phyloP scores from a whole-genome alignment of 2,888 invertebrate genomes.

The Alloscopus bannaensis region DNA sequence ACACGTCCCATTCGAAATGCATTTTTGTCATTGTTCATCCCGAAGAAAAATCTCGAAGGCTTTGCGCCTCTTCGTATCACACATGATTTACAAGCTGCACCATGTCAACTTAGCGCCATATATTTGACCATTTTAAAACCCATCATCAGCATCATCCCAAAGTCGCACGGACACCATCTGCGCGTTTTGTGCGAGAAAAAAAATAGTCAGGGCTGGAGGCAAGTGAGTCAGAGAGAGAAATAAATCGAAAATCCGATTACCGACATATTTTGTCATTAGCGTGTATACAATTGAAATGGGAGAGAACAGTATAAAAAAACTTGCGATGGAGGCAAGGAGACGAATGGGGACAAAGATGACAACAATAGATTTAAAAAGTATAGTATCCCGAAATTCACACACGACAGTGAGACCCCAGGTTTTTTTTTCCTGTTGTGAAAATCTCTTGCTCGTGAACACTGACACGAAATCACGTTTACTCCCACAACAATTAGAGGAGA shows the following conservation, averaged over 20 bases:
- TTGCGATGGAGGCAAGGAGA: conserved; percentile 53
- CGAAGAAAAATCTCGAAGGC: background rate
- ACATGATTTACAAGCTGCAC: conserved; percentile 55
- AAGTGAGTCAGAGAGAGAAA: conserved; percentile 30
- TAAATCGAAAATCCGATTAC: conserved; percentile 63
- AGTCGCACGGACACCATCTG: too few species aligned
- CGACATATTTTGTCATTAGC: conserved; percentile 67
- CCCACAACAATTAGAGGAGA: conserved; percentile 62
- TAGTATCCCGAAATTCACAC: conserved; percentile 39
- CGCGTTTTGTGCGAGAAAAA: conserved; percentile 2
- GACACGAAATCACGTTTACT: conserved; percentile 69
- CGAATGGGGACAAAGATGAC: conserved; percentile 56
- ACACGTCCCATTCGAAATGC: conserved; percentile 20
- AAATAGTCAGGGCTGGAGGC: background rate
- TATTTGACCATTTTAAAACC: too few species aligned
- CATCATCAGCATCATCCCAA: too few species aligned
- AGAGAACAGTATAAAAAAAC: too few species aligned
- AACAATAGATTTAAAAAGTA: conserved; percentile 65
- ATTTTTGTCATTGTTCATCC: conserved; percentile 3
- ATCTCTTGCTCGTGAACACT: conserved; percentile 56
- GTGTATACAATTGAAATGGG: too few species aligned
- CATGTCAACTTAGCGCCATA: conserved; percentile 53
- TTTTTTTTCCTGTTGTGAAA: too few species aligned
- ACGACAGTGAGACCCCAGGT: conserved; percentile 29
- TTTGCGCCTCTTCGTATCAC: conserved; percentile 14